Evolutionary conservation across 2,888 invertebrate species (phyloP), one percentile per base, ranked within the genome.

Genomic region (Zelleria hepariella): DNA sequence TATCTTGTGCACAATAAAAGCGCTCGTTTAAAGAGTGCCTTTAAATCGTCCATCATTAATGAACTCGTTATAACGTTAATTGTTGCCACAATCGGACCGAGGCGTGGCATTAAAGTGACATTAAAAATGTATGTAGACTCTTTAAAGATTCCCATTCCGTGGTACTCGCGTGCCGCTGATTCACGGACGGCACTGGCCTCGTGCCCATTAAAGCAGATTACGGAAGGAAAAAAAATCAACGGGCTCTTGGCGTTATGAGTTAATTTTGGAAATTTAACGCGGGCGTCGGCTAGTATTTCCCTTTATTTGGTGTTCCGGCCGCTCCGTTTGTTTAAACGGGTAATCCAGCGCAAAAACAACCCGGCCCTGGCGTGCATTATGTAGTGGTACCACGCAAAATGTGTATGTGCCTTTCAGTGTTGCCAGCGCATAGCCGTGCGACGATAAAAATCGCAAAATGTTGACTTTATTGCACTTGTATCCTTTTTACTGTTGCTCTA

Each of bases 251-350:
- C 80, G 82, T 85, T 87, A 86, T 86, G 88, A 86, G 88, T 88
- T 87, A 88, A 88, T 88, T 87, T 85, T 80, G 85, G 81, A 87
- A 86, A 85, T 86, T 83, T 85, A 85, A 87, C 82, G 85, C 80
- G 76, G 70, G 70, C 72, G 78, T 73, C 71, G 79, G 85, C 83
- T 82, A 81, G 79, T 80, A 76, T 81, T 81, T 78, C 78, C 80
- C 80, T 86, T 85, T 87, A 83, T 86, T 86, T 85, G 80, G 80
- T 75, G 79, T 80, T 80, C 75, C 77, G 77, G 79, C 75, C 77
- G 78, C 74, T 77, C 73, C 78, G 82, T 84, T 85, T 85, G 80
- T 83, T 82, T 84, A 82, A 86, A 81, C 81, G 82, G 78, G 78
- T 85, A 87, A 86, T 85, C 80, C 81, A 73, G 73, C 66, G 78